phyloP scores from a whole-genome alignment of 2,797 vertebrate species.

The Trachurus trachurus region DNA sequence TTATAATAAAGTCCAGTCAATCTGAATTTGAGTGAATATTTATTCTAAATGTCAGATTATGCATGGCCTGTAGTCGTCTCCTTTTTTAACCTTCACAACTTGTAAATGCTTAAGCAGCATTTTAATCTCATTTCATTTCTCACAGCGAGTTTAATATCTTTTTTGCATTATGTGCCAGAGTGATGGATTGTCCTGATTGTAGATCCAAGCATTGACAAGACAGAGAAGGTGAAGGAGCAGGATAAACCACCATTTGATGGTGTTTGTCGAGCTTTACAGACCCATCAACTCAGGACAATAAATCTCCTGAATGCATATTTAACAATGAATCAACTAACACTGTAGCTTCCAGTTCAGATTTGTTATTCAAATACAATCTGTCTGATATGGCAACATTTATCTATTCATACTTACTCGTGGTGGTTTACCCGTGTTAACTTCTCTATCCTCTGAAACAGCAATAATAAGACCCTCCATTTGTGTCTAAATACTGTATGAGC shows the following conservation, averaged over 20 bases:
- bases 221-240: conserved; percentile 26
- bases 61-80: conserved; percentile 56
- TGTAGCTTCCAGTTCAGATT: conserved; percentile 78
- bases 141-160: conserved; percentile 81
- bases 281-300: conserved; percentile 74
- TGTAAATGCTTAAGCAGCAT: conserved; percentile 79
- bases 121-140: conserved; percentile 80
- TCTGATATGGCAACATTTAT: conserved; percentile 53
- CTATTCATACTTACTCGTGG: conserved; percentile 47
- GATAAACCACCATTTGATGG: conserved; percentile 61
- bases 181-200: conserved; percentile 86
- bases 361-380: conserved; percentile 75
- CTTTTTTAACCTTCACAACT: conserved; percentile 77
- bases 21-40: conserved; percentile 39
- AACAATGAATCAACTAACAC: conserved; percentile 79
- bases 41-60: conserved; percentile 45
- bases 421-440: conserved; percentile 51
- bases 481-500: conserved; percentile 90
- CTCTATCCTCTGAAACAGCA: neutral
- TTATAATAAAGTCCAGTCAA: conserved; percentile 18
- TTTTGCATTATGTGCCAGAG: conserved; percentile 82
- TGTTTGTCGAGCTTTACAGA: conserved; percentile 72
- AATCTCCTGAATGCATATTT: conserved; percentile 84
- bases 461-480: neutral
- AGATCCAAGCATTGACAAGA: conserved; percentile 80